Percentiles rank a stretch among this genome's conserved stretches.
Evolutionary conservation across 2,797 vertebrate species (phyloP).

Genomic region (Avahi laniger): DNA sequence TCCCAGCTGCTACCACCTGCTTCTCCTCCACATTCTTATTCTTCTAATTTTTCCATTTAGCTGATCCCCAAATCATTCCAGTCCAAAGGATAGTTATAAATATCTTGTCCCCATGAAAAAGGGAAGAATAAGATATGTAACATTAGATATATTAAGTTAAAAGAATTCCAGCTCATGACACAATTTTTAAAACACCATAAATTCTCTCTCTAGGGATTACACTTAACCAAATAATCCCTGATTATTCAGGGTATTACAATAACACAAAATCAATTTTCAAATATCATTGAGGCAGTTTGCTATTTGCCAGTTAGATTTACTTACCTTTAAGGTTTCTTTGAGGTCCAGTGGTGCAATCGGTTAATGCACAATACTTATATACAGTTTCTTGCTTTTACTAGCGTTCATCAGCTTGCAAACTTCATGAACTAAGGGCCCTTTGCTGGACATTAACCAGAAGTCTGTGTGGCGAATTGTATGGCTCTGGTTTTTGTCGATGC

Average conservation of each 20-base stretch:
- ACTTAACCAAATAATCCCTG: not conserved
- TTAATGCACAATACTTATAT: not conserved
- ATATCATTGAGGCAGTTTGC: not conserved
- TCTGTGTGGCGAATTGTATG: not conserved
- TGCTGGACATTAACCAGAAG: not conserved
- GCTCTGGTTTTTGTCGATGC: not conserved
- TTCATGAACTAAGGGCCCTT: not conserved
- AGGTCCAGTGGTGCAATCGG: not conserved
- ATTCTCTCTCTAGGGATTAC: not conserved
- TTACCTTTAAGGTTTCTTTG: not conserved
- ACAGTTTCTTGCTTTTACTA: not conserved
- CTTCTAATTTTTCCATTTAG: not conserved
- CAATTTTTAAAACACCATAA: not conserved
- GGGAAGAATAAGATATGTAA: not conserved
- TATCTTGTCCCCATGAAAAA: not conserved
- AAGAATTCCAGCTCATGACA: not conserved
- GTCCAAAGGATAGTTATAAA: not conserved
- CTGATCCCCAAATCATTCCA: not conserved
- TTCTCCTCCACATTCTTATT: not conserved
- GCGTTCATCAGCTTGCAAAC: not conserved
- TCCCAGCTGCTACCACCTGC: fast-evolving
- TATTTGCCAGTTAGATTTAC: not conserved
- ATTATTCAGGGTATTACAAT: not conserved
- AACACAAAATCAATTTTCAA: not conserved
- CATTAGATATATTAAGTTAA: not conserved